These are phyloP conservation scores for Nephotettix cincticeps DNA, from an alignment of 1,140 invertebrate genomes.

Conservation along the genomic window DNA sequence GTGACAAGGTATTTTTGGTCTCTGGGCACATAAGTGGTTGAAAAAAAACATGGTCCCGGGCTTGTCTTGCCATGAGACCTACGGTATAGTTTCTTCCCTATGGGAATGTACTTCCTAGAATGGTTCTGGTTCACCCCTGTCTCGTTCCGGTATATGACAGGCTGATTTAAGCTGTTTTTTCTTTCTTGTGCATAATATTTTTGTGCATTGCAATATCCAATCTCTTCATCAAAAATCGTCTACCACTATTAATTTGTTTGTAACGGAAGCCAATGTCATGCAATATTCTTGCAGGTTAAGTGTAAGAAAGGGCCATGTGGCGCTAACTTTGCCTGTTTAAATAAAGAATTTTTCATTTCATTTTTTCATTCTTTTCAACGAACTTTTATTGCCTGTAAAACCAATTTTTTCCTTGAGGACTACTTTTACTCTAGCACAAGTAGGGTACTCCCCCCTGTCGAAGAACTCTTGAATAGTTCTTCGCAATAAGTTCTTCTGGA, in stretches of 20 bases:
- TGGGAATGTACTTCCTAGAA: background rate
- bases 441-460: background rate
- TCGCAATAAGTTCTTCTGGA: no score
- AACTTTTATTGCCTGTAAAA: background rate
- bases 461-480: background rate
- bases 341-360: no score
- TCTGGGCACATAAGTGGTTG: no score
- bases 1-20: no score
- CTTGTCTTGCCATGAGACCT: no score
- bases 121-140: background rate
- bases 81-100: no score
- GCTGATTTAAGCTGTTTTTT: background rate
- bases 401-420: background rate
- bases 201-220: background rate
- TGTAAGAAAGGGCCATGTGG: no score
- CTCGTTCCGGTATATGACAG: background rate
- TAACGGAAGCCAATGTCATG: background rate
- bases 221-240: background rate
- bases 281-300: no score
- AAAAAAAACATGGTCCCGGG: no score
- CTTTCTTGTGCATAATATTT: background rate
- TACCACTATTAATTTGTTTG: background rate
- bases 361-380: background rate
- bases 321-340: no score
- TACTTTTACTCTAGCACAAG: background rate